Conservation (phyloP, 2,113 vertebrate genomes). For the Cercopithecus mona region DNA sequence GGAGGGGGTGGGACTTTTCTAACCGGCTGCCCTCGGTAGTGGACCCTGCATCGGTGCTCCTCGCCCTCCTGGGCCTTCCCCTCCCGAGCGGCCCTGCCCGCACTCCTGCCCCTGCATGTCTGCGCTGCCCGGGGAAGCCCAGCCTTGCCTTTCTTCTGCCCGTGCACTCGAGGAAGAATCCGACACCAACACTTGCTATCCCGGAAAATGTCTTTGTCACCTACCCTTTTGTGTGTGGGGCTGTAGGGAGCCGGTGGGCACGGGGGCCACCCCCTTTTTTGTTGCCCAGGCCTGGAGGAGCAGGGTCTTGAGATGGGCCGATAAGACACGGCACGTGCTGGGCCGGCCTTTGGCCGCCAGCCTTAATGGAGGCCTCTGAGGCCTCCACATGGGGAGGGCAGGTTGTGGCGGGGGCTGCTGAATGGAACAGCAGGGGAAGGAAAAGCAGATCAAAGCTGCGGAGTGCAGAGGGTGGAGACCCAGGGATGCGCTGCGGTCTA, state of each 20-base stretch:
- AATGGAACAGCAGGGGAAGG: constrained; percentile 82
- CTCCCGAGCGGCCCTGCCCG: constrained; percentile 58
- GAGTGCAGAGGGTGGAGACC: constrained; percentile 73
- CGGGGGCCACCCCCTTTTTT: constrained; percentile 82
- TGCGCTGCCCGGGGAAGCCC: constrained; percentile 69
- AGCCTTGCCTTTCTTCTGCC: constrained; percentile 84
- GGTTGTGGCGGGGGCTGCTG: constrained; percentile 58
- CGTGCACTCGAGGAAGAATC: constrained; percentile 88
- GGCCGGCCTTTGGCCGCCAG: constrained; percentile 77
- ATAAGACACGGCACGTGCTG: constrained; percentile 85
- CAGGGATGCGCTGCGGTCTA: constrained; percentile 59
- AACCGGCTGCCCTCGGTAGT: constrained; percentile 82
- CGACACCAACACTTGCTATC: constrained; percentile 89
- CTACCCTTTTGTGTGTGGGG: constrained; percentile 90
- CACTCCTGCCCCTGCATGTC: constrained; percentile 85
- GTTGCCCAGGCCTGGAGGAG: constrained; percentile 78
- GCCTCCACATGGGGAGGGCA: constrained; percentile 61
- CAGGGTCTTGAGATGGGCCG: constrained; percentile 80
- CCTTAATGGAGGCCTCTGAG: constrained; percentile 77
- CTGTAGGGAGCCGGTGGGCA: constrained; percentile 86
- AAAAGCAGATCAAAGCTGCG: constrained; percentile 79
- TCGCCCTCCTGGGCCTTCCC: neutral
- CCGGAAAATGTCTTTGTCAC: constrained; percentile 93
- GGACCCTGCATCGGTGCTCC: constrained; percentile 32
- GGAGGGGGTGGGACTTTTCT: constrained; percentile 53